Evolutionary conservation across 1,140 invertebrate genomes (phyloP).

Genomic region (Penaeus chinensis): DNA sequence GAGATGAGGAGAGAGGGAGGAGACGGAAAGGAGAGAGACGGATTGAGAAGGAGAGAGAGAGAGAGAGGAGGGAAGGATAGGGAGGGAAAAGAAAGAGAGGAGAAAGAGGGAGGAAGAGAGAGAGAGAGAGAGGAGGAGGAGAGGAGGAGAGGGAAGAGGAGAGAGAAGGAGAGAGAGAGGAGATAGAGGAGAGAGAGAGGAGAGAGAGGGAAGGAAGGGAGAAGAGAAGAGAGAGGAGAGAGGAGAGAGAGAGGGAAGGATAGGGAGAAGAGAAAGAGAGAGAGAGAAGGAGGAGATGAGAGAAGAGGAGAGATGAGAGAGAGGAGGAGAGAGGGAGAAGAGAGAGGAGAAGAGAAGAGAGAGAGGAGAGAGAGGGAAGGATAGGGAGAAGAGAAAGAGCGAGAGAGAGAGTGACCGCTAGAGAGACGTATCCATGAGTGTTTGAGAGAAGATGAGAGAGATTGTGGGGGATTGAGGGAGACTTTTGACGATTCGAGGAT

Average conservation of each 20-base stretch:
- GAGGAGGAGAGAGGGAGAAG: neutral
- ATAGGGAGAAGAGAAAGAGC: neutral
- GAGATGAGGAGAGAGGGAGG: neutral
- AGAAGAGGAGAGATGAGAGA: neutral
- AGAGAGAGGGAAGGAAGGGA: neutral
- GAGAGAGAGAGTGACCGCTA: constrained; percentile 6
- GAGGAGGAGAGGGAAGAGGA: neutral
- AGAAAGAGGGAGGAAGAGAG: neutral
- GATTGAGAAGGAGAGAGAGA: neutral
- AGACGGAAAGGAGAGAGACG: neutral
- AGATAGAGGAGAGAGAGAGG: neutral
- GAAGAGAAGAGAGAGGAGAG: neutral
- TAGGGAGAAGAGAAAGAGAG: neutral
- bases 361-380: neutral
- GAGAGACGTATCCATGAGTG: neutral
- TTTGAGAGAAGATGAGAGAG: no score
- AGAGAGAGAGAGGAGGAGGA: no score
- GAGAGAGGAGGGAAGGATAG: neutral
- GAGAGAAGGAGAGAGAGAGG: neutral
- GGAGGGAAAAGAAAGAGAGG: neutral
- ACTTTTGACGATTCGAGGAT: no score
- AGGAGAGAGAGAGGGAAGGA: neutral
- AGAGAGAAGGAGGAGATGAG: neutral
- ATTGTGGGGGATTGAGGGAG: no score
- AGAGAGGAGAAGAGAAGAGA: neutral